Conservation (phyloP, 2,797 vertebrate species). For the Mormyrops boulengeri region DNA sequence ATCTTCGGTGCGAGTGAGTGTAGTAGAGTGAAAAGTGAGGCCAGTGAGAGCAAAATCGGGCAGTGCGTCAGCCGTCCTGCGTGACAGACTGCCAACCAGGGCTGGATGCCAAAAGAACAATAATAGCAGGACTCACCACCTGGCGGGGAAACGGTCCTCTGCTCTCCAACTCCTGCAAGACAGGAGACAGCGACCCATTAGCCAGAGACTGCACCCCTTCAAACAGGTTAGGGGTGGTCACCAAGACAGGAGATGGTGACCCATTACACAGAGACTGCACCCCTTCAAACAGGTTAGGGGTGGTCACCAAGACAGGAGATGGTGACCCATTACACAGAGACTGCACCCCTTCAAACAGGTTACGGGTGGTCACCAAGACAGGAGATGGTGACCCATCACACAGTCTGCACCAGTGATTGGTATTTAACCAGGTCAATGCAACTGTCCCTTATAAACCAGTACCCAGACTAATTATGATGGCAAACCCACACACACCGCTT, state of each 20-base stretch:
- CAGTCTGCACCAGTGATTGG: neutral
- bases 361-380: neutral
- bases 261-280: neutral
- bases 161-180: constrained; percentile 24
- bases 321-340: neutral
- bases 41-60: neutral
- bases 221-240: neutral
- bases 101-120: constrained; percentile 24
- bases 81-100: constrained; percentile 23
- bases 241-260: neutral
- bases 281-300: neutral
- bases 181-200: neutral
- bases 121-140: constrained; percentile 32
- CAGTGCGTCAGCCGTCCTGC: constrained; percentile 11
- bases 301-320: neutral
- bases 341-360: neutral
- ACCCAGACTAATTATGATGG: neutral
- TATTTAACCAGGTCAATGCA: neutral
- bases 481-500: neutral
- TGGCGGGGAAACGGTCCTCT: constrained; percentile 25
- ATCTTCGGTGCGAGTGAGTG: neutral
- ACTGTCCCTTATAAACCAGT: neutral
- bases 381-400: neutral
- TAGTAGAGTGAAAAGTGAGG: neutral
- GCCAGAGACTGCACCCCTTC: neutral